Evolutionary conservation across 1,140 invertebrate species (phyloP), one percentile per base, ranked within the genome.

Genomic region (Leptinotarsa texana): DNA sequence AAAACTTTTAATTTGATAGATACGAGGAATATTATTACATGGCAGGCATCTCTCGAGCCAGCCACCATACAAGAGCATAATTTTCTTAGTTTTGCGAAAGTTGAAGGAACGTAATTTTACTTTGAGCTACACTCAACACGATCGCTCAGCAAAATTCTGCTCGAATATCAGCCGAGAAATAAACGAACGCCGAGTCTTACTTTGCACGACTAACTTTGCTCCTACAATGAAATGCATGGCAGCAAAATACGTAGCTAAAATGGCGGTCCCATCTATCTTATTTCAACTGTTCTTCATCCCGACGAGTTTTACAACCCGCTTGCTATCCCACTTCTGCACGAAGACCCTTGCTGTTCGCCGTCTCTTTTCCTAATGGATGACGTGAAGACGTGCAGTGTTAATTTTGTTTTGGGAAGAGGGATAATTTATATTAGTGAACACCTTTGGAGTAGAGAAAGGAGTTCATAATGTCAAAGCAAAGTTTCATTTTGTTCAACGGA

Each of bases 221-320:
- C 24, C 77, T 78, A 82, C 78, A 82, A 83, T 82, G 82, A 83
- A 83, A 83, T 82, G 80, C 80, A 80, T 73, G 80, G 75, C 77
- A 79, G 79, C 79, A 83, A 82, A 81, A 80, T 82, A 80, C 75
- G 74, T 75, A 77, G 75, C 78, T 78, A 81, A 81, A 82, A 83
- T 83, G 82, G 82, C 81, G 81, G 77, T 76, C 82, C 78, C 82
- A 83, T 83, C 81, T 82, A 82, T 83, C 82, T 83, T 83, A 83
- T 83, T 83, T 82, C 82, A 80, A 80, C 81, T 76, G 79, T 83
- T 83, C 80, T 81, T 81, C 81, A 79, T 78, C 78, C 82, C 81
- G 74, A 73, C 47, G 63, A 73, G 47, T 73, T 73, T 65, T 65
- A 73, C 71, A 65, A 49, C 61, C 49, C 21, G n/a, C 6, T 4